Evolutionary conservation across 2,797 vertebrate genomes (phyloP).

Genomic region (Crax fasciolata): DNA sequence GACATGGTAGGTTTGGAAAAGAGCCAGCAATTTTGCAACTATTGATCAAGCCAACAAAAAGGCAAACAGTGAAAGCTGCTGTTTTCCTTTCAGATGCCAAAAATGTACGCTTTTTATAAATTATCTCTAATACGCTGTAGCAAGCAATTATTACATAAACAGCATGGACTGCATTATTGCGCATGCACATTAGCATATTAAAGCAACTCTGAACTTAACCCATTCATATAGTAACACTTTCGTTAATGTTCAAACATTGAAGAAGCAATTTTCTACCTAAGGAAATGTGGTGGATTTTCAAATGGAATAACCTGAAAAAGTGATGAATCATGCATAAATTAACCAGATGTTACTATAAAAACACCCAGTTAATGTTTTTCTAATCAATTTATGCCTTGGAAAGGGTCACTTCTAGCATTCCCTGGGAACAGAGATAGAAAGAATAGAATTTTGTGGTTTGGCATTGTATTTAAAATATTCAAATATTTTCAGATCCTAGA

Average conservation of each 20-base stretch:
- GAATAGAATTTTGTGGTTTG: conserved; percentile 15
- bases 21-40: background rate
- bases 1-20: background rate
- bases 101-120: background rate
- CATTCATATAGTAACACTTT: background rate
- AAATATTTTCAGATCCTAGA: conserved; percentile 2
- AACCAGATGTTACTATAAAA: background rate
- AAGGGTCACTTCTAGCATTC: background rate
- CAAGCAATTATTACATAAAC: conserved; percentile 9
- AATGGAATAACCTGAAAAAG: background rate
- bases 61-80: background rate
- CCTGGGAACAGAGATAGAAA: background rate
- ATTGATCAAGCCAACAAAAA: conserved; percentile 48
- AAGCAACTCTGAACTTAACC: background rate
- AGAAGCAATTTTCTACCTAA: background rate
- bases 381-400: background rate
- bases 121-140: background rate
- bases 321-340: background rate
- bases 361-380: background rate
- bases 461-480: background rate
- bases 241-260: background rate
- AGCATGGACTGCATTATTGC: background rate
- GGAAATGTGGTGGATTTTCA: background rate
- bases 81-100: conserved; percentile 7
- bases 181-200: background rate